These are phyloP conservation scores for Rhaphigaster nebulosa DNA, from an alignment of 2,888 invertebrate genomes.

Conservation along the genomic window DNA sequence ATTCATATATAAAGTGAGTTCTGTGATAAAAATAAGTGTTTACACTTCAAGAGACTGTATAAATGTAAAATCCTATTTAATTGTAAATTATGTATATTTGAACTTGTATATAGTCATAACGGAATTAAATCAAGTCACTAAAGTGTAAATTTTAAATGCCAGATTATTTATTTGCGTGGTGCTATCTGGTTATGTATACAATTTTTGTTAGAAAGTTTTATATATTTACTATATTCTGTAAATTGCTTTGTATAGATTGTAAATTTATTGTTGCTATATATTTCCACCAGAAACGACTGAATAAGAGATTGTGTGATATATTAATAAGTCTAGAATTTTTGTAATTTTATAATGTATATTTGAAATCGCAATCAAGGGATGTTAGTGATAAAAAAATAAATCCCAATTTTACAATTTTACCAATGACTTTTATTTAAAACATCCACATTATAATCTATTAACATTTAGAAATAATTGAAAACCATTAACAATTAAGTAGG, in stretches of 20 bases:
- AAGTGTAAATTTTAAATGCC: conserved; percentile 61
- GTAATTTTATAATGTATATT: conserved; percentile 62
- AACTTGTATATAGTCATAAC: conserved; percentile 59
- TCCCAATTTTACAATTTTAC: conserved; percentile 61
- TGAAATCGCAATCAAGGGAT: conserved; percentile 61
- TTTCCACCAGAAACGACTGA: conserved; percentile 63
- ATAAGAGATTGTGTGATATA: conserved; percentile 64
- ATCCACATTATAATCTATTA: conserved; percentile 11
- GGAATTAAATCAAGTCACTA: conserved; percentile 61
- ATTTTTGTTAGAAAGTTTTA: conserved; percentile 52
- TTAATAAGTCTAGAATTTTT: conserved; percentile 63
- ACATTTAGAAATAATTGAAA: conserved; percentile 3
- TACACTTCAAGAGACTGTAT: conserved; percentile 61
- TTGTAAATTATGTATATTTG: conserved; percentile 61
- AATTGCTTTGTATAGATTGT: conserved; percentile 57
- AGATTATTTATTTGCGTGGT: conserved; percentile 62
- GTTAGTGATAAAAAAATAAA: conserved; percentile 64
- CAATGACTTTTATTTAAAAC: conserved; percentile 59
- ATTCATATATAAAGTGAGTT: conserved; percentile 77
- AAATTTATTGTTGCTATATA: conserved; percentile 57
- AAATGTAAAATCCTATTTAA: conserved; percentile 60
- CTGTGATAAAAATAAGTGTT: conserved; percentile 63
- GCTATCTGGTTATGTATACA: conserved; percentile 62
- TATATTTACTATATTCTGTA: conserved; percentile 51
- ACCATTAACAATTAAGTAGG: neutral